phyloP scores from a whole-genome alignment of 2,113 vertebrate genomes.

The Natator depressus region DNA sequence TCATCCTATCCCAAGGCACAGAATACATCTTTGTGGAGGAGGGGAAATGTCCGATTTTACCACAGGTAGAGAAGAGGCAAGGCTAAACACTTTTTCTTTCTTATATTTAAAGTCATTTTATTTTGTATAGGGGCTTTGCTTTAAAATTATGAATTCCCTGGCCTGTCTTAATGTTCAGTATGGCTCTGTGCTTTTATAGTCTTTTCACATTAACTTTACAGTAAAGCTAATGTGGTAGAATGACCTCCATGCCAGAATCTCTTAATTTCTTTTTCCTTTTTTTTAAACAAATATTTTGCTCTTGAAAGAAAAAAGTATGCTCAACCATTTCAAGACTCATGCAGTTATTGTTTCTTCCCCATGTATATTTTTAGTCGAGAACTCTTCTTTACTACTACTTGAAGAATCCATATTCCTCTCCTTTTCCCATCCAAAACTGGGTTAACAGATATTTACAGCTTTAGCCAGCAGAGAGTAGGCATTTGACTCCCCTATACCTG shows the following conservation, averaged over 20 bases:
- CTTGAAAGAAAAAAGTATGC: neutral
- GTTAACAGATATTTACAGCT: neutral
- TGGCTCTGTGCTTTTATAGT: slow-evolving; percentile 33
- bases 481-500: neutral
- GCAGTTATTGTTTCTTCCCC: neutral
- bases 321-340: slow-evolving; percentile 38
- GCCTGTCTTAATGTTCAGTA: slow-evolving; percentile 11
- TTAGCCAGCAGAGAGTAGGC: neutral
- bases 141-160: slow-evolving; percentile 21
- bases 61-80: neutral
- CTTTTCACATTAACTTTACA: slow-evolving; percentile 65
- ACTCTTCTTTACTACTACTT: neutral
- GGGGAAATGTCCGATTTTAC: neutral
- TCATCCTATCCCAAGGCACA: neutral
- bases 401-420: neutral
- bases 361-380: slow-evolving; percentile 21
- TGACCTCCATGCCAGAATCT: slow-evolving; percentile 61
- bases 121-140: slow-evolving; percentile 9
- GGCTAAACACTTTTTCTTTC: neutral
- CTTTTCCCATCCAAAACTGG: neutral
- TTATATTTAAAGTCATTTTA: neutral
- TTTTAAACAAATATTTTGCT: neutral
- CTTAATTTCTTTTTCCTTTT: slow-evolving; percentile 50
- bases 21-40: neutral
- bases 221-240: slow-evolving; percentile 56